These are phyloP conservation scores for Melinaea menophilus DNA, from an alignment of 2,888 invertebrate species.

Conservation along the genomic window DNA sequence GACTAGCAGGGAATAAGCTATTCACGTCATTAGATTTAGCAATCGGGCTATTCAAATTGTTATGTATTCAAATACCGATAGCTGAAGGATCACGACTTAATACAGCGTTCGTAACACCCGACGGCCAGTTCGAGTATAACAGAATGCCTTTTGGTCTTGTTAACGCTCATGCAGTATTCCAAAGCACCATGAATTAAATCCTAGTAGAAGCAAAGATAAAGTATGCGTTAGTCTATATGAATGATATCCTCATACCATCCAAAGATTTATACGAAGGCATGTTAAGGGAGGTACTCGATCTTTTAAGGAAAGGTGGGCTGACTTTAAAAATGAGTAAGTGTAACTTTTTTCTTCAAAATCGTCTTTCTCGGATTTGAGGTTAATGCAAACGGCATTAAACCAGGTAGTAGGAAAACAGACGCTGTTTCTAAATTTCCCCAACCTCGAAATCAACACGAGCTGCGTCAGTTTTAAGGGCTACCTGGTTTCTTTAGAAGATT, in stretches of 20 bases:
- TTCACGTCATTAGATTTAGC: background rate
- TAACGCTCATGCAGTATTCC: background rate
- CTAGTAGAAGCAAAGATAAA: background rate
- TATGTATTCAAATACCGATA: background rate
- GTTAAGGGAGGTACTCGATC: background rate
- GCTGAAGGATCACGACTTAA: background rate
- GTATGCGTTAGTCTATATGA: background rate
- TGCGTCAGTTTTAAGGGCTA: constrained; percentile 18
- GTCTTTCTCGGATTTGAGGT: constrained; percentile 33
- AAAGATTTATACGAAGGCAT: constrained; percentile 7
- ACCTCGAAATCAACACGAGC: constrained; percentile 32
- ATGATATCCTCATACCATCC: background rate
- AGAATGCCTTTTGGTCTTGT: background rate
- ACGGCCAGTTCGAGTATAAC: background rate
- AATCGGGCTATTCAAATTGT: background rate
- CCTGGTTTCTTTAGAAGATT: constrained; percentile 9
- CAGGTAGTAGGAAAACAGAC: constrained; percentile 33
- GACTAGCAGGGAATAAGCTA: background rate
- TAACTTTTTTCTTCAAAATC: constrained; percentile 10
- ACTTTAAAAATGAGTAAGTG: too few relatives aligned
- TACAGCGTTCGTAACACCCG: background rate
- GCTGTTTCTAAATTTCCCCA: constrained; percentile 32
- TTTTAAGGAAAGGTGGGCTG: background rate
- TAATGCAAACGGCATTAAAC: constrained; percentile 28
- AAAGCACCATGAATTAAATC: background rate